Base-by-base conservation (phyloP, 2,888 invertebrate species). In the Drosophila leonis region DNA sequence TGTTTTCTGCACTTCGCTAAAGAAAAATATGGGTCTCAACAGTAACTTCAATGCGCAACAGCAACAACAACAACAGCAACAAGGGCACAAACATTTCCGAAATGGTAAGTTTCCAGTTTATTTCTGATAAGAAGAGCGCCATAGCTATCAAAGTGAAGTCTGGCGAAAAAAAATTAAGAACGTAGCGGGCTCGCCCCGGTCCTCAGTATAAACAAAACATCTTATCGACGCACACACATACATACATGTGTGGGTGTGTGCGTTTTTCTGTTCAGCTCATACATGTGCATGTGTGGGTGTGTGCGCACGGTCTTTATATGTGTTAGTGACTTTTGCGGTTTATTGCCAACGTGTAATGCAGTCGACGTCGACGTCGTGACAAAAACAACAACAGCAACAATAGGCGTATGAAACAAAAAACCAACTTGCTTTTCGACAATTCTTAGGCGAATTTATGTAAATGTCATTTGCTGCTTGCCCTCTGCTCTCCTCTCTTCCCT, bases 61-160 rank as follows among this genome's bases (percentile, higher is more conserved):
- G 41, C 65, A 72, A 68, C 70, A 62, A 51, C 48, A n/a, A n/a
- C n/a, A n/a, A 60, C 64, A 72, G 67, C 71, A 63, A 46, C 51
- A 57, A 13, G 41, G 44, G 61, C 51, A 65, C 42, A 49, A 51
- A 8, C 59, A 63, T 66, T 75, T 73, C 18, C 68, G 68, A 62
- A 84, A 75, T 78, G 74, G 88, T 84, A 54, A 80, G 80, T 78
- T 67, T 15, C 24, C 61, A 42, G 31, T 57, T 54, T n/a, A 0
- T 10, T 48, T 20, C 57, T 37, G 70, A 78, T 78, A 77, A 64
- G 57, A 56, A 24, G 18, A 18, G 31, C 35, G 41, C 18, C n/a
- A 27, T 15, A 15, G n/a, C 33, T 52, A 61, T 48, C 54, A 31
- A 15, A 56, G 33, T 7, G 41, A 35, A 39, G 24, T 48, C 8